phyloP scores from a whole-genome alignment of 2,888 invertebrate species.

The Dugesia japonica region DNA sequence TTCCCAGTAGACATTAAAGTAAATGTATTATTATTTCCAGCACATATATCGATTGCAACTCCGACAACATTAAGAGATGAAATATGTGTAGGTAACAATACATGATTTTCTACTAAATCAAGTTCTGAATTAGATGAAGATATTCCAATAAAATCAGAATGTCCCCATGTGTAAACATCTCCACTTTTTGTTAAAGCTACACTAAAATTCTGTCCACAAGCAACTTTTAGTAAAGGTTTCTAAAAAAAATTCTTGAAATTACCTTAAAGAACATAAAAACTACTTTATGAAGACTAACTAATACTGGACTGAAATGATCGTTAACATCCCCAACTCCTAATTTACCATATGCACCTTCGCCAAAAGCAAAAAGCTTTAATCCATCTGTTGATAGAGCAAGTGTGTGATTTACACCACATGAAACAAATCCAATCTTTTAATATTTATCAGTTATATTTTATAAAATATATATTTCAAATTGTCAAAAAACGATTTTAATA shows the following conservation, averaged over 20 bases:
- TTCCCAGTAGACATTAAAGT: slow-evolving; percentile 53
- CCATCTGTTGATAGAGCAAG: slow-evolving; percentile 54
- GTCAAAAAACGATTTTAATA: no score
- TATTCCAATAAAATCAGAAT: slow-evolving; percentile 48
- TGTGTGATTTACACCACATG: slow-evolving; percentile 57
- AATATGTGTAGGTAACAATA: slow-evolving; percentile 37
- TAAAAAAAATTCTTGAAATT: no score
- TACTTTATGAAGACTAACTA: slow-evolving; percentile 43
- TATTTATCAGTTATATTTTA: no score
- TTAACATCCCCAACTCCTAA: slow-evolving; percentile 49
- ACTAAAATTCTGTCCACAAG: slow-evolving; percentile 56
- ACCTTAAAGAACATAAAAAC: no score
- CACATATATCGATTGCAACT: slow-evolving; percentile 53
- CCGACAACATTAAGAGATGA: slow-evolving; percentile 39
- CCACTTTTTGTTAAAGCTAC: slow-evolving; percentile 55
- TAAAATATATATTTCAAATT: no score
- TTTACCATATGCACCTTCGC: slow-evolving; percentile 57
- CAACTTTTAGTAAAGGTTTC: slow-evolving; percentile 49
- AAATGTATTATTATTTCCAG: slow-evolving; percentile 55
- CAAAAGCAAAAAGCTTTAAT: slow-evolving; percentile 55
- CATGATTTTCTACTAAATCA: slow-evolving; percentile 39
- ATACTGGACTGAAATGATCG: slow-evolving; percentile 46
- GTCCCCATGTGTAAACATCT: slow-evolving; percentile 54
- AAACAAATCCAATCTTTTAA: slow-evolving; percentile 47
- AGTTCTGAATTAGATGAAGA: slow-evolving; percentile 52